Conservation (phyloP, 2,113 vertebrate genomes). For the Phoxinus phoxinus region DNA sequence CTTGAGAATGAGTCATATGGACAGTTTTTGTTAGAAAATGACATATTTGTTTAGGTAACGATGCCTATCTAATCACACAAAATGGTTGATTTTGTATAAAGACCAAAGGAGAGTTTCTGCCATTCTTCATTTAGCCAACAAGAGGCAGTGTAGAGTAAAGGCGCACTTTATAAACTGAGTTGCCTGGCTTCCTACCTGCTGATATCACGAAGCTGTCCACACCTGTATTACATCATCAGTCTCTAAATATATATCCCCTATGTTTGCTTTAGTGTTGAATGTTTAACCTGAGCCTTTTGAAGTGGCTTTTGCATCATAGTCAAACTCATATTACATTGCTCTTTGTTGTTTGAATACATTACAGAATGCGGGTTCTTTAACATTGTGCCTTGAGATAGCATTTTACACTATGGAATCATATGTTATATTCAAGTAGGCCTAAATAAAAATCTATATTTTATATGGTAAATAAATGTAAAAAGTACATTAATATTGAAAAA, state of each 20-base stretch:
- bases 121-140: not conserved
- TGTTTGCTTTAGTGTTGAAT: not conserved
- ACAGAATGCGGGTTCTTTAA: not conserved
- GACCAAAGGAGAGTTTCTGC: too few species aligned
- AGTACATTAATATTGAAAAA: not conserved
- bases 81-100: too few species aligned
- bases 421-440: not conserved
- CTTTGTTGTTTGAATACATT: not conserved
- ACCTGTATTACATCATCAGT: constrained; percentile 1
- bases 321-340: not conserved
- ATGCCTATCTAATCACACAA: too few species aligned
- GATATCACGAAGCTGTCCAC: not conserved
- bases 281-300: not conserved
- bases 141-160: not conserved
- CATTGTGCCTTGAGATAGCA: not conserved
- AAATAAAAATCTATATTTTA: not conserved
- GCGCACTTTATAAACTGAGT: not conserved
- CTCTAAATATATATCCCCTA: not conserved
- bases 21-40: too few species aligned
- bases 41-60: too few species aligned
- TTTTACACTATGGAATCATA: not conserved
- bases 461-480: not conserved
- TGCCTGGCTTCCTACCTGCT: not conserved
- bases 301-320: not conserved
- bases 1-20: too few species aligned